phyloP scores from a whole-genome alignment of 1,140 invertebrate species.

The Saxidomus purpurata region DNA sequence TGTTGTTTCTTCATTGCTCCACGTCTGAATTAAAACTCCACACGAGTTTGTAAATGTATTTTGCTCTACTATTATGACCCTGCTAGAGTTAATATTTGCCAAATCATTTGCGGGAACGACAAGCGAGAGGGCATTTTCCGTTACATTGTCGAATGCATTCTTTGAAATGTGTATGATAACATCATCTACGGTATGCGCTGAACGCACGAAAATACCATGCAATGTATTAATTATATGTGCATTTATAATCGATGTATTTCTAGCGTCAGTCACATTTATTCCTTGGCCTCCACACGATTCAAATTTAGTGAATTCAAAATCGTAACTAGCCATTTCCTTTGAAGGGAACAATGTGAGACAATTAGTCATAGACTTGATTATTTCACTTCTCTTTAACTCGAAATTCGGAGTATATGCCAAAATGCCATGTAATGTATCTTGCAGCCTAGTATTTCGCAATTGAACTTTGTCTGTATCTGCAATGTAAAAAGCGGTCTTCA shows the following conservation, averaged over 20 bases:
- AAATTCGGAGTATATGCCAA: neutral
- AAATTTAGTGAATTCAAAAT: neutral
- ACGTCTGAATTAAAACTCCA: slow-evolving; percentile 9
- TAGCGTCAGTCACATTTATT: neutral
- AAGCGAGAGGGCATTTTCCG: neutral
- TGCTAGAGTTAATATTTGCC: neutral
- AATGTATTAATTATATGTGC: neutral
- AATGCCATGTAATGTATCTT: slow-evolving; percentile 9
- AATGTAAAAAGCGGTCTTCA: no score
- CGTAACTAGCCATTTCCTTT: neutral
- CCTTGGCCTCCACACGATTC: neutral
- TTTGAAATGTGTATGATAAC: neutral
- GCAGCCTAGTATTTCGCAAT: neutral
- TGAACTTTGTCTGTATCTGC: neutral
- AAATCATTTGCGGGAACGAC: neutral
- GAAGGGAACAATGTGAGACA: neutral
- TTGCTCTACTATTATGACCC: neutral
- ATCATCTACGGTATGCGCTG: neutral
- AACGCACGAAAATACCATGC: neutral
- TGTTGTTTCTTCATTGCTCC: neutral
- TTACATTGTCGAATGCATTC: neutral
- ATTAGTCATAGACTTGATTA: neutral
- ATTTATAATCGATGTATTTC: neutral
- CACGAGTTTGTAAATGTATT: slow-evolving; percentile 28
- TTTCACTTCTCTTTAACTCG: neutral